Evolutionary conservation across 1,140 invertebrate genomes (phyloP), one percentile per base, ranked within the genome.

Genomic region (Caenorhabditis briggsae): DNA sequence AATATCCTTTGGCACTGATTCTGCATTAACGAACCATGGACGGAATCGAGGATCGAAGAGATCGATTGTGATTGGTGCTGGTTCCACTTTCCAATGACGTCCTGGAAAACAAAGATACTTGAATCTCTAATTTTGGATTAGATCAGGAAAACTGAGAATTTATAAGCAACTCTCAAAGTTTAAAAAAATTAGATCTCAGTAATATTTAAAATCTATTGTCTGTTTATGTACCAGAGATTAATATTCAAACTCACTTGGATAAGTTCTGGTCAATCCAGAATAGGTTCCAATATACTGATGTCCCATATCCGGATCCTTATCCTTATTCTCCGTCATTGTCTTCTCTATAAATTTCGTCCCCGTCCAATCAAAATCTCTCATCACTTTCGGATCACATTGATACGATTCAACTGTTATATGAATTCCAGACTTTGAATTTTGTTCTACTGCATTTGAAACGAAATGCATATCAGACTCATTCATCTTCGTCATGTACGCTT

Each of bases 331-430:
- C 16, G 18, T 43, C 74, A 89, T 70, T 8, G 59, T 74, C 50
- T 86, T 59, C 58, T 88, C 87, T 14, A 89, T 55, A 11, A 23
- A n/a, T 12, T 83, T 55, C 5, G 46, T 84, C 53, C 88, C 82
- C 9, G 88, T 89, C 88, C 88, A 89, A 53, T 61, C 83, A 56
- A 89, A 89, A 59, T 89, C 88, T 84, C 88, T 20, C 43, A 89
- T 50, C 1, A 89, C 88, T n/a, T 25, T 25, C 16, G 84, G 64
- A 70, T 89, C 88, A 78, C 88, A 89, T 55, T 56, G 43, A 83
- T 89, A 89, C 16, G 82, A 84, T 64, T 89, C 88, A 25, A 89
- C 78, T 74, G 89, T 89, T 25, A 89, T 64, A 59, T 89, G 88
- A 70, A 89, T 78, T 58, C 88, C 88, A 18, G 87, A 88, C n/a